Evolutionary conservation across 2,113 vertebrate species (phyloP).

Genomic region (Zootoca vivipara): DNA sequence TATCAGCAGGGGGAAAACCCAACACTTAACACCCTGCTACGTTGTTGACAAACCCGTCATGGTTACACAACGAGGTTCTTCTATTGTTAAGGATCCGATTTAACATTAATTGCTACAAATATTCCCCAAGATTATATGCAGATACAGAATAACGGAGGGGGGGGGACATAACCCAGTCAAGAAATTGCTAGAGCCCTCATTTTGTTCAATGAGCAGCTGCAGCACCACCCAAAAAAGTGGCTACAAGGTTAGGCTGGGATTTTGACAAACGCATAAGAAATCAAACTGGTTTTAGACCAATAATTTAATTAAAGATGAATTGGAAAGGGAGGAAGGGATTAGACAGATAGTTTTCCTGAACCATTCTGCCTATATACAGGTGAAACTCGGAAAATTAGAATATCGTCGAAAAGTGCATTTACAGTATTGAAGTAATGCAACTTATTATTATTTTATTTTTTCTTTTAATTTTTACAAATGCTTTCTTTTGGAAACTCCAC

Average conservation of each 20-base stretch:
- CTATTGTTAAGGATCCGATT: constrained; percentile 46
- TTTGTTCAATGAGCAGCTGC: background rate
- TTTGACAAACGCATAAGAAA: background rate
- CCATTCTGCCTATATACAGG: background rate
- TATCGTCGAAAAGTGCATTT: no score
- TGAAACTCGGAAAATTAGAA: no score
- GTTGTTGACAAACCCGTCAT: constrained; percentile 37
- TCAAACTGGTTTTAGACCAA: background rate
- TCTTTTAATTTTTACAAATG: no score
- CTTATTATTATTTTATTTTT: no score
- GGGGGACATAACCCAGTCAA: background rate
- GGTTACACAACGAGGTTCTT: constrained; percentile 11
- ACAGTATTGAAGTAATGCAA: no score
- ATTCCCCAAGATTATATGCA: background rate
- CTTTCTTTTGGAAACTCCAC: no score
- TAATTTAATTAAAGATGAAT: background rate
- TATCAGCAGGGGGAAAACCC: constrained; percentile 34
- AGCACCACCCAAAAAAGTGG: background rate
- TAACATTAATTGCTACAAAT: constrained; percentile 38
- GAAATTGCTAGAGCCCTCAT: background rate
- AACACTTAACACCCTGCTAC: constrained; percentile 44
- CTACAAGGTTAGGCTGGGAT: background rate
- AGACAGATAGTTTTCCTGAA: background rate
- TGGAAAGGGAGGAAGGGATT: no score
- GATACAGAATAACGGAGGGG: background rate